Evolutionary conservation across 2,797 vertebrate genomes (phyloP).

Genomic region (Takifugu ocellatus): DNA sequence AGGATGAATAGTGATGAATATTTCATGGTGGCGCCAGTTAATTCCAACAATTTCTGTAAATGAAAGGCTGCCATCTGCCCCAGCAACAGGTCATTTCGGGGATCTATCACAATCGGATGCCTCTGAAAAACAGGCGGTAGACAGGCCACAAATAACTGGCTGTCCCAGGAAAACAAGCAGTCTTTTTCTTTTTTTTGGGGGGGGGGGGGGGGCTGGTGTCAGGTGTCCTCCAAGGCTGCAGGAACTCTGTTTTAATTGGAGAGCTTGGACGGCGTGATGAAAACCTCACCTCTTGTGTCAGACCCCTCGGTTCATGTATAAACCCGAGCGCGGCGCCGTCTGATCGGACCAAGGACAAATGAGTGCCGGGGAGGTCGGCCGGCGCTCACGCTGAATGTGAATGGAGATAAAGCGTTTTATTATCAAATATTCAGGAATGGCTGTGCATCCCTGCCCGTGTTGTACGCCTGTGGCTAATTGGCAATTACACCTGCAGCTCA

Average conservation of each 20-base stretch:
- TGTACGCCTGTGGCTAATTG: slow-evolving; percentile 40
- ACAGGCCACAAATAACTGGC: slow-evolving; percentile 19
- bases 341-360: slow-evolving; percentile 51
- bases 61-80: slow-evolving; percentile 66
- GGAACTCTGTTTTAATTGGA: slow-evolving; percentile 22
- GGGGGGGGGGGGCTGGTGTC: too few species aligned
- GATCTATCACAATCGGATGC: slow-evolving; percentile 49
- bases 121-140: slow-evolving; percentile 17
- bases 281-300: slow-evolving; percentile 14
- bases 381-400: slow-evolving; percentile 43
- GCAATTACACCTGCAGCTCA: slow-evolving; percentile 50
- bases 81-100: slow-evolving; percentile 54
- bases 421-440: slow-evolving; percentile 68
- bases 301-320: slow-evolving; percentile 1
- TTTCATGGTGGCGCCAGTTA: slow-evolving; percentile 46
- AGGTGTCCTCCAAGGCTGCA: slow-evolving; percentile 6
- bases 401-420: slow-evolving; percentile 40
- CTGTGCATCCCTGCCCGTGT: slow-evolving; percentile 18
- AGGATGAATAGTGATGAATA: slow-evolving; percentile 54
- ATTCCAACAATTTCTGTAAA: slow-evolving; percentile 48
- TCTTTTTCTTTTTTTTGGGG: slow-evolving; percentile 10
- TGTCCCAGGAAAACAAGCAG: slow-evolving; percentile 11
- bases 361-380: slow-evolving; percentile 40
- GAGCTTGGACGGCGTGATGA: slow-evolving; percentile 12
- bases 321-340: slow-evolving; percentile 8